Percentiles rank a stretch among this genome's conserved stretches.
phyloP scores from a whole-genome alignment of 2,888 invertebrate species.

The Tinea semifulvella region DNA sequence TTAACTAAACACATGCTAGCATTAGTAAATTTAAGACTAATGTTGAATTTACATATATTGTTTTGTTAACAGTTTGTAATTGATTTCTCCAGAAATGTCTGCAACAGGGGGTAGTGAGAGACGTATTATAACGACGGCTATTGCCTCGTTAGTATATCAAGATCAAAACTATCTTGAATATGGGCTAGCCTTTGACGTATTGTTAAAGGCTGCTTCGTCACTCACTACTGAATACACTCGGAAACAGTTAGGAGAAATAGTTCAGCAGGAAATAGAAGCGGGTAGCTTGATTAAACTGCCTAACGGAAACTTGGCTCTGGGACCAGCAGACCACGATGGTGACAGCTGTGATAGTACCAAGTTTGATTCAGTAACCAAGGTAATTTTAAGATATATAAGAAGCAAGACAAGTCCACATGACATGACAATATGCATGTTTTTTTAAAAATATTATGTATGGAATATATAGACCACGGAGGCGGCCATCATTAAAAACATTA shows the following conservation, averaged over 20 bases:
- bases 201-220: slow-evolving; percentile 70
- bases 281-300: slow-evolving; percentile 73
- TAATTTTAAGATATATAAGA: slow-evolving; percentile 23
- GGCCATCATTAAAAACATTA: no score
- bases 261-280: slow-evolving; percentile 74
- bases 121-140: slow-evolving; percentile 71
- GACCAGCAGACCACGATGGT: slow-evolving; percentile 67
- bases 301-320: slow-evolving; percentile 75
- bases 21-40: no score
- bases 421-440: no score
- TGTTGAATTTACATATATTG: no score
- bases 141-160: slow-evolving; percentile 74
- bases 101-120: slow-evolving; percentile 50
- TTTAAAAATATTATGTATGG: no score
- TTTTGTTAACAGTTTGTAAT: no score
- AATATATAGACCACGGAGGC: no score
- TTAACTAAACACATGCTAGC: no score
- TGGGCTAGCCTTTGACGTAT: slow-evolving; percentile 74
- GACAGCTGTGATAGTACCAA: slow-evolving; percentile 62
- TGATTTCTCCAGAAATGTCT: slow-evolving; percentile 62
- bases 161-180: slow-evolving; percentile 77
- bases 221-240: slow-evolving; percentile 72
- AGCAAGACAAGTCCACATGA: no score
- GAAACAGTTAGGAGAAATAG: slow-evolving; percentile 70
- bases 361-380: slow-evolving; percentile 57